phyloP scores from a whole-genome alignment of 2,797 vertebrate species.

The Spea hammondii region DNA sequence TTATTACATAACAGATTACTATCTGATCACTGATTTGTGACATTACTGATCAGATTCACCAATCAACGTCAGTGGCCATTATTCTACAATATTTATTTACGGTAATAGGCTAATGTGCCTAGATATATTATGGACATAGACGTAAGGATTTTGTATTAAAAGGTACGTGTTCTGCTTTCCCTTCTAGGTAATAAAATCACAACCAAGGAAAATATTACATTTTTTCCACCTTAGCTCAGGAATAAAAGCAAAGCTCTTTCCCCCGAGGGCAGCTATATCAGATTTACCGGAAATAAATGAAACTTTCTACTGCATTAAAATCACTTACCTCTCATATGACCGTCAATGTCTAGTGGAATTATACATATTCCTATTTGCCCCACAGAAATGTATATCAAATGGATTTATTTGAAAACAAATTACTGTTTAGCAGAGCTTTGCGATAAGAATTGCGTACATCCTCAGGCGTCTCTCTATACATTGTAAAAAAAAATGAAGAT shows the following conservation, averaged over 20 bases:
- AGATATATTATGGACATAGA: no score
- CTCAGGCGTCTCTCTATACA: conserved; percentile 10
- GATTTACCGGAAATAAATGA: background rate
- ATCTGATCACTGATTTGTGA: no score
- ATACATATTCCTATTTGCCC: background rate
- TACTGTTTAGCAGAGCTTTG: conserved; percentile 10
- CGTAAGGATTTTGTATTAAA: background rate
- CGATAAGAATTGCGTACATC: conserved; percentile 7
- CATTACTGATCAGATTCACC: no score
- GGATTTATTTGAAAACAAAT: conserved; percentile 16
- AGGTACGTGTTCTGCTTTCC: background rate
- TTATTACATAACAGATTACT: no score
- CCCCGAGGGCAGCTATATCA: background rate
- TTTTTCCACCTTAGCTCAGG: background rate
- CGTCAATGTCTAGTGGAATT: background rate
- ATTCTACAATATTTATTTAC: no score
- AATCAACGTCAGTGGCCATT: no score
- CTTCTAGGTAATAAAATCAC: conserved; percentile 27
- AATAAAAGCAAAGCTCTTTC: background rate
- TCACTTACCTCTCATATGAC: background rate
- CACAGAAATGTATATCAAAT: background rate
- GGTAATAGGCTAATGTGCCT: no score
- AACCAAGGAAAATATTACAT: conserved; percentile 34
- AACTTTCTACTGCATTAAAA: conserved; percentile 16
- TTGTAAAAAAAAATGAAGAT: background rate